These are phyloP conservation scores for Leptopilina myrica DNA, from an alignment of 2,888 invertebrate genomes.

Conservation along the genomic window DNA sequence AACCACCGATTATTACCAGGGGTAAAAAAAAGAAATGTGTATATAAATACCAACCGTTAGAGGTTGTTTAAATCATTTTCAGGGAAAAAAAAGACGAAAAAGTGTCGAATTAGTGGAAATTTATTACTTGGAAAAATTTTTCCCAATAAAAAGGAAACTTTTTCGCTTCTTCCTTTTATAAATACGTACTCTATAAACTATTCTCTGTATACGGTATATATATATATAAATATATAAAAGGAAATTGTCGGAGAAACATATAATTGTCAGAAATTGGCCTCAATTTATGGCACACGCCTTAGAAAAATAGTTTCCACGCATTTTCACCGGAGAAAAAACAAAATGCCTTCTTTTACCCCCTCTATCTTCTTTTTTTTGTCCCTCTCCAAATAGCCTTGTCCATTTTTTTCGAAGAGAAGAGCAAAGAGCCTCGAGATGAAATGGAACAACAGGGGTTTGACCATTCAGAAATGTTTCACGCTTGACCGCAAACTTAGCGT, in stretches of 20 bases:
- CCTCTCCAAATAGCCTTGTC: too few species aligned
- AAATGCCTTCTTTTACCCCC: background rate
- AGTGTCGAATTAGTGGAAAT: constrained; percentile 3
- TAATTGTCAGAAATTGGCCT: background rate
- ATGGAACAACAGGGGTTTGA: constrained; percentile 30
- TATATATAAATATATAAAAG: too few species aligned
- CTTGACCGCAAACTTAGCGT: constrained; percentile 22
- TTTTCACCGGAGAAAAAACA: constrained; percentile 15
- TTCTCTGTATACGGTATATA: too few species aligned
- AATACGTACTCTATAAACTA: too few species aligned
- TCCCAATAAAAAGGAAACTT: too few species aligned
- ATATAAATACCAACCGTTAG: too few species aligned
- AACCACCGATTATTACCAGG: too few species aligned
- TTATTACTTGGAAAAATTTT: background rate
- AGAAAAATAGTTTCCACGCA: constrained; percentile 16
- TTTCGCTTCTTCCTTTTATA: too few species aligned
- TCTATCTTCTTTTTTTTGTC: too few species aligned
- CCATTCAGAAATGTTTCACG: constrained; percentile 34
- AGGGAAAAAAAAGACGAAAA: too few species aligned
- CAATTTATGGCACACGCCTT: constrained; percentile 22
- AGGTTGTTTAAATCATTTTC: background rate
- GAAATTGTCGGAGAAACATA: background rate
- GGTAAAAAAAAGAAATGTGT: too few species aligned
- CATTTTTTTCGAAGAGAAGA: background rate
- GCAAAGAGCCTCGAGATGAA: background rate